Evolutionary conservation across 2,113 vertebrate genomes (phyloP).

Genomic region (Neodontobutis hainanensis): DNA sequence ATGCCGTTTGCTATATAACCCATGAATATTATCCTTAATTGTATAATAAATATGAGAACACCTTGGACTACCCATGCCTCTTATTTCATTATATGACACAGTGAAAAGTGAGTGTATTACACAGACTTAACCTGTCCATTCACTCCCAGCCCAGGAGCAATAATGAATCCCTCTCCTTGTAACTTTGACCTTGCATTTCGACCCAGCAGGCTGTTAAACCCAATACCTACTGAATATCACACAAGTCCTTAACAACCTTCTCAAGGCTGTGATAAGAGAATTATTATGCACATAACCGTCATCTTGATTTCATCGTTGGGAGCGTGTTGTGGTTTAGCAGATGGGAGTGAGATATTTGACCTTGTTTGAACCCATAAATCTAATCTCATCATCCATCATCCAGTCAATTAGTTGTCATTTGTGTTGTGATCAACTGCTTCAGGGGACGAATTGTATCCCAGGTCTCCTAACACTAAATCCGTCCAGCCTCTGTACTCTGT

Average conservation of each 20-base stretch:
- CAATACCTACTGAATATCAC: slow-evolving; percentile 72
- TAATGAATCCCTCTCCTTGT: slow-evolving; percentile 46
- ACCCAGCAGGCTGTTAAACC: slow-evolving; percentile 71
- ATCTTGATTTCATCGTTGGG: slow-evolving; percentile 62
- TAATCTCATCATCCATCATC: slow-evolving; percentile 77
- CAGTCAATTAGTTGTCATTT: slow-evolving; percentile 79
- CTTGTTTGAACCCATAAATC: slow-evolving; percentile 78
- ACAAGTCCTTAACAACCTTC: slow-evolving; percentile 75
- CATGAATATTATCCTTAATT: background rate
- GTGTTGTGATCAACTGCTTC: slow-evolving; percentile 75
- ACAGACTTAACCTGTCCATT: slow-evolving; percentile 21
- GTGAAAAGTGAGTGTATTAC: background rate
- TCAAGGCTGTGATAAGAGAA: slow-evolving; percentile 69
- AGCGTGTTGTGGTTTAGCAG: slow-evolving; percentile 72
- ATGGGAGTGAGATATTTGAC: slow-evolving; percentile 76
- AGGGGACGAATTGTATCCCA: slow-evolving; percentile 69
- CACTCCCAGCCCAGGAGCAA: slow-evolving; percentile 25
- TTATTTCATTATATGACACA: background rate
- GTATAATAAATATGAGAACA: background rate
- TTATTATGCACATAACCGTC: slow-evolving; percentile 74
- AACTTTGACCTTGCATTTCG: slow-evolving; percentile 73
- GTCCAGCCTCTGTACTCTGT: slow-evolving; percentile 53
- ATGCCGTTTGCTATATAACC: too few species aligned
- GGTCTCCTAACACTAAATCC: slow-evolving; percentile 65
- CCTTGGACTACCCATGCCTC: background rate